These are phyloP conservation scores for Typhlichthys eigenmanni DNA, from an alignment of 2,797 vertebrate species.

Conservation along the genomic window DNA sequence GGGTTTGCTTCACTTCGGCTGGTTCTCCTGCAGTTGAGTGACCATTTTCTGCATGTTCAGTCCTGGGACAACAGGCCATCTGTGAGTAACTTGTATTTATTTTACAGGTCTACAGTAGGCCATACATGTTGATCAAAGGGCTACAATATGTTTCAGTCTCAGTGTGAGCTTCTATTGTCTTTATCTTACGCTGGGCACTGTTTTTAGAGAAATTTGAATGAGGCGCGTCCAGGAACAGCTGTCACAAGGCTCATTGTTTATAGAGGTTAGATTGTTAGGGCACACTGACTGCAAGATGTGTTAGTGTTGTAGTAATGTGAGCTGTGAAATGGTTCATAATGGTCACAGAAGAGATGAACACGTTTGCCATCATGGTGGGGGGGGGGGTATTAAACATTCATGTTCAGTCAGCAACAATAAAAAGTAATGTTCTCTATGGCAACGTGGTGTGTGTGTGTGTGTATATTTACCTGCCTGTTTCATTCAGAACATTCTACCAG, in stretches of 20 bases:
- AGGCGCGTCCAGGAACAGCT: too few relatives aligned
- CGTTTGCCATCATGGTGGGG: slow-evolving; percentile 10
- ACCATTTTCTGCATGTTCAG: not conserved
- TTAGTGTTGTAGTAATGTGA: not conserved
- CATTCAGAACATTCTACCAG: too few relatives aligned
- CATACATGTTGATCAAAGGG: slow-evolving; percentile 11
- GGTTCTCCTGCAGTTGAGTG: slow-evolving; percentile 3
- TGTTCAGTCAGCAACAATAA: too few relatives aligned
- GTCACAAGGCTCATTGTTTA: too few relatives aligned
- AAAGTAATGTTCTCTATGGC: too few relatives aligned
- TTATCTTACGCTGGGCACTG: too few relatives aligned
- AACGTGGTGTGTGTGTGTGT: too few relatives aligned
- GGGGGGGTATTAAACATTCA: not conserved
- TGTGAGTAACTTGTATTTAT: slow-evolving; percentile 2
- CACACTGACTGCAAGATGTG: not conserved
- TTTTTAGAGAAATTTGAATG: too few relatives aligned
- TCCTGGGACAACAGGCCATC: slow-evolving; percentile 38
- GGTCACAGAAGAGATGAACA: not conserved
- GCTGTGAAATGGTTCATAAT: not conserved
- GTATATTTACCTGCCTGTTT: too few relatives aligned
- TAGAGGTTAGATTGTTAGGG: too few relatives aligned
- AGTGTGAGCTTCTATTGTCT: not conserved
- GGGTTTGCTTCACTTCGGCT: slow-evolving; percentile 5
- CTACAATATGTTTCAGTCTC: too few relatives aligned
- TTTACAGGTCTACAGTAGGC: slow-evolving; percentile 3